Conservation (phyloP, 1,140 invertebrate genomes). For the Drosophila seguyi region DNA sequence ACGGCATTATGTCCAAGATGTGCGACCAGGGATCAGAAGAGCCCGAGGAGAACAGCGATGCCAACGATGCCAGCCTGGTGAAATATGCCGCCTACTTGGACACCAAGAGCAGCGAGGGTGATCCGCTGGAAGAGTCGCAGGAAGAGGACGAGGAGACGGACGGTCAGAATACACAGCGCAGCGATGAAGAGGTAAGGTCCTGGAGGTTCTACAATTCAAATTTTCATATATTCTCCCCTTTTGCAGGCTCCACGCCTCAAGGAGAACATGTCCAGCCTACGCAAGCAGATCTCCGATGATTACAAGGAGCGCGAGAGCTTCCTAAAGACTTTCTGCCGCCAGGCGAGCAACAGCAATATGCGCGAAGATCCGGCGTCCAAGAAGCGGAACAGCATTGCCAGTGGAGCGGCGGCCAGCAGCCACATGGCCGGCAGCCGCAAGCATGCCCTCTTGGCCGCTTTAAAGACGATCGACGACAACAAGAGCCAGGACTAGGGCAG, state of each 20-base stretch:
- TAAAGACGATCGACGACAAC: slow-evolving; percentile 88
- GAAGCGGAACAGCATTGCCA: slow-evolving; percentile 74
- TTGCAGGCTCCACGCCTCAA: slow-evolving; percentile 54
- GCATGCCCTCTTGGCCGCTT: slow-evolving; percentile 87
- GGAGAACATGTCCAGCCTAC: slow-evolving; percentile 71
- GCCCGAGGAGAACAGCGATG: slow-evolving; percentile 39
- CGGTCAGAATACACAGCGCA: slow-evolving; percentile 19
- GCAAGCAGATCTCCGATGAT: slow-evolving; percentile 78
- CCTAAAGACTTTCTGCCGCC: slow-evolving; percentile 77
- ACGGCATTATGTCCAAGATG: slow-evolving; percentile 38
- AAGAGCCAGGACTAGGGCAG: slow-evolving; percentile 67
- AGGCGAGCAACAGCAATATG: slow-evolving; percentile 58
- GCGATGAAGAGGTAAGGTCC: slow-evolving; percentile 38
- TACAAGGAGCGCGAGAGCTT: slow-evolving; percentile 80
- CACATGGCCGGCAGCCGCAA: slow-evolving; percentile 85
- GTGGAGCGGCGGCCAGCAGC: slow-evolving; percentile 53
- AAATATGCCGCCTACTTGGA: slow-evolving; percentile 56
- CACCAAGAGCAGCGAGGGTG: slow-evolving; percentile 36
- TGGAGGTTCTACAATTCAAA: neutral
- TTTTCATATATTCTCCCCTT: neutral
- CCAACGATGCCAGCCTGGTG: slow-evolving; percentile 35
- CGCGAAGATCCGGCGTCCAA: slow-evolving; percentile 65
- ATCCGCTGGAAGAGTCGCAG: slow-evolving; percentile 28
- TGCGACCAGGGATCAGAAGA: slow-evolving; percentile 25
- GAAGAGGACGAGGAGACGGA: slow-evolving; percentile 62